phyloP scores from a whole-genome alignment of 2,888 invertebrate species.

The Nephrotoma guestfalica region DNA sequence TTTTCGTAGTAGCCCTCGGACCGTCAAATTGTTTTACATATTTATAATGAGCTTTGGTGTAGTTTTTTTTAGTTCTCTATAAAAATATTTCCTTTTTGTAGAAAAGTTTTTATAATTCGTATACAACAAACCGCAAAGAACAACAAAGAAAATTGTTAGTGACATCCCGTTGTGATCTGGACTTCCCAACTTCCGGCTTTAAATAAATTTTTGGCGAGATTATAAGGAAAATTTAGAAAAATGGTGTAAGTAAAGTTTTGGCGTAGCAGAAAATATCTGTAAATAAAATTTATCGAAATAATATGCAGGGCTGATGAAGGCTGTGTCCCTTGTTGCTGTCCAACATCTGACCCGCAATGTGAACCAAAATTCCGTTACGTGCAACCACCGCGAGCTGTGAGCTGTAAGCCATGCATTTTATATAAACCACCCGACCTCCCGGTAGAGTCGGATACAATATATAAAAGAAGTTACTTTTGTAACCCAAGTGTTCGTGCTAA shows the following conservation, averaged over 20 bases:
- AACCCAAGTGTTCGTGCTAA: conserved; percentile 24
- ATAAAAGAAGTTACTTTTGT: conserved; percentile 47
- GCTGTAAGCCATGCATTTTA: conserved; percentile 21
- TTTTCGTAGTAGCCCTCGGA: background rate
- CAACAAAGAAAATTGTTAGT: background rate
- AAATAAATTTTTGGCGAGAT: background rate
- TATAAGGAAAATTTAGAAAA: background rate
- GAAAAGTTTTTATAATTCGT: background rate
- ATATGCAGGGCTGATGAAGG: background rate
- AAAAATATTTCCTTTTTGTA: background rate
- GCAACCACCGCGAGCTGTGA: conserved; percentile 24
- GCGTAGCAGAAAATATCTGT: background rate
- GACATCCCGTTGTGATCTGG: background rate
- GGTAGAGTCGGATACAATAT: conserved; percentile 46
- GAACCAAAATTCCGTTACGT: conserved; percentile 18
- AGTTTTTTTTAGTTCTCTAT: background rate
- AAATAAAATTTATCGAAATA: background rate
- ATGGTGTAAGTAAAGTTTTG: background rate
- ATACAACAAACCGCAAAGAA: background rate
- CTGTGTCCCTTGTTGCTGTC: background rate
- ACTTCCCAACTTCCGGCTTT: background rate
- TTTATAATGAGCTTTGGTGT: background rate
- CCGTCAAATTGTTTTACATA: background rate
- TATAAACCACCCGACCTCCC: conserved; percentile 42
- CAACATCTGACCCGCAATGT: background rate